Conservation (phyloP, 2,888 invertebrate genomes). For the Philereme vetulata region DNA sequence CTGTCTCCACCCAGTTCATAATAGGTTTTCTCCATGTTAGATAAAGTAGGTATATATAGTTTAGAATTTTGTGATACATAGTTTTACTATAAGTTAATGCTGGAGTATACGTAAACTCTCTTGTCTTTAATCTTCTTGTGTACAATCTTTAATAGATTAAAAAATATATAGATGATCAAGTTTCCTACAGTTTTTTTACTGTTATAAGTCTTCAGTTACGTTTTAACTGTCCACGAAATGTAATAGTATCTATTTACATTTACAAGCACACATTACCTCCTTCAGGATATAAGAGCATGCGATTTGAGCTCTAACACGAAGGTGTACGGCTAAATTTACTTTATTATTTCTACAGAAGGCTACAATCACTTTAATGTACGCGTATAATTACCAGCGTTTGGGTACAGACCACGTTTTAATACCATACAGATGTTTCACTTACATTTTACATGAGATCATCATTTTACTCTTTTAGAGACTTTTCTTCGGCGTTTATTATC, state of each 20-base stretch:
- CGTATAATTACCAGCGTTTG: slow-evolving; percentile 30
- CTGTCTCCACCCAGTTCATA: slow-evolving; percentile 28
- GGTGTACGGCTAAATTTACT: slow-evolving; percentile 4
- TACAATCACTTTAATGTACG: slow-evolving; percentile 30
- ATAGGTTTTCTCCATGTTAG: slow-evolving; percentile 14
- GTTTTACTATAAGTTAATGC: no score
- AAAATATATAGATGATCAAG: no score
- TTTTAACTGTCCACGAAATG: not conserved
- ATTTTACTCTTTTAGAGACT: no score
- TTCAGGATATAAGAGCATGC: not conserved
- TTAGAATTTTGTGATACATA: no score
- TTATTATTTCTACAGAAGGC: slow-evolving; percentile 20
- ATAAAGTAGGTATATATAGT: no score
- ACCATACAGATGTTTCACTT: not conserved
- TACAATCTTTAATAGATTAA: no score
- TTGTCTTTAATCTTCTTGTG: no score
- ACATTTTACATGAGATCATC: no score
- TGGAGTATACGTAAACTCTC: no score
- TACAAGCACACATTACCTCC: not conserved
- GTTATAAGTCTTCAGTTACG: not conserved
- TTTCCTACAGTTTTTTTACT: no score
- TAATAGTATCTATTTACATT: slow-evolving; percentile 8
- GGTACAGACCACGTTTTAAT: not conserved
- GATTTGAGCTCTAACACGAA: slow-evolving; percentile 5
- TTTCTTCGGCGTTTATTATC: no score